A percentile compares a stretch with the other conserved stretches of the same genome.
Evolutionary conservation across 2,113 vertebrate genomes (phyloP).

Genomic region (Pseudonaja textilis): DNA sequence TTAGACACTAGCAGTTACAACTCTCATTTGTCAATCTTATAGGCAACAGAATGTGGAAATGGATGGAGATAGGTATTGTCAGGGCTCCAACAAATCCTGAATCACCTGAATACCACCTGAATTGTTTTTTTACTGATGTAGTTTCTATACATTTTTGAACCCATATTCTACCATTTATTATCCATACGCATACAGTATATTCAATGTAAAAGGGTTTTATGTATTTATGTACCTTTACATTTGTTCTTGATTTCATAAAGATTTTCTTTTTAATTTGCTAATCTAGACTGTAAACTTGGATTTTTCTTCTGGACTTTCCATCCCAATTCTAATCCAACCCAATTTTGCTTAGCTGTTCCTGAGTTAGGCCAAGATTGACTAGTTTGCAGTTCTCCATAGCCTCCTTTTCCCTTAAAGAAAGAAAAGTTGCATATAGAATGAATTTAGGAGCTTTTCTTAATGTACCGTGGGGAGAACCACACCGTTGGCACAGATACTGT

Average conservation of each 20-base stretch:
- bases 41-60: neutral
- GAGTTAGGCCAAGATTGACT: neutral
- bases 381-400: neutral
- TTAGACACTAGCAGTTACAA: neutral
- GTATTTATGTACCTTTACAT: neutral
- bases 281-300: neutral
- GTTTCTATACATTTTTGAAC: neutral
- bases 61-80: neutral
- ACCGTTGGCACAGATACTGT: neutral
- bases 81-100: too few species aligned
- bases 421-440: neutral
- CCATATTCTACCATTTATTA: neutral
- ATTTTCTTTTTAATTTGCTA: neutral
- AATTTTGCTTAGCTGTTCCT: neutral
- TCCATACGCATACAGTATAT: neutral
- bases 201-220: neutral
- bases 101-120: neutral
- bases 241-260: neutral
- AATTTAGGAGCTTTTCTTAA: conserved; percentile 9
- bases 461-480: neutral
- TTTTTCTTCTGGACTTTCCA: neutral
- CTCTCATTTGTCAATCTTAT: neutral
- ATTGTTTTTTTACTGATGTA: neutral
- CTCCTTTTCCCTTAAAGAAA: neutral
- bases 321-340: neutral